Percentiles rank a stretch among this genome's conserved stretches.
Conservation (phyloP, 2,797 vertebrate genomes). For the Antennarius maculatus region DNA sequence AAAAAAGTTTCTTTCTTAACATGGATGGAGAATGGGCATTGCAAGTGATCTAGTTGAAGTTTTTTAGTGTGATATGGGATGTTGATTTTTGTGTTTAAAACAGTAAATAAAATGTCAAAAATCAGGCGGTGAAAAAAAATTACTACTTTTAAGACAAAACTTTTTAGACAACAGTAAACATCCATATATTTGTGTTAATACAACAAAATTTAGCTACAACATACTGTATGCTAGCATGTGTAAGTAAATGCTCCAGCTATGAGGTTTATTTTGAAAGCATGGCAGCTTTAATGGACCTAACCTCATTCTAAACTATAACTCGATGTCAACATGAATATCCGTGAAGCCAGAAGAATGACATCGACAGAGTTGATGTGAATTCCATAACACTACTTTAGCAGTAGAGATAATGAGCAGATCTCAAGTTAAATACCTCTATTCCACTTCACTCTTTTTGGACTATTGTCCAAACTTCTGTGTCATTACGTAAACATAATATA, state of each 20-base stretch:
- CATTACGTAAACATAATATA: not conserved
- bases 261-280: not conserved
- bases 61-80: no score
- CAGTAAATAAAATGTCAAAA: no score
- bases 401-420: slow-evolving; percentile 13
- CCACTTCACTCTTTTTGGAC: not conserved
- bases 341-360: not conserved
- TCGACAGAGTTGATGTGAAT: slow-evolving; percentile 3
- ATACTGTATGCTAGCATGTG: not conserved
- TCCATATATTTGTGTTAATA: no score
- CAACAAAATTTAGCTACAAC: no score
- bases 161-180: no score
- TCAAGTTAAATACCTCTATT: slow-evolving; percentile 5
- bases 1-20: no score
- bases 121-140: no score
- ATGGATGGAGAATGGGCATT: no score
- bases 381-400: slow-evolving; percentile 1
- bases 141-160: no score
- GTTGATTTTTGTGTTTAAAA: no score
- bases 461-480: not conserved
- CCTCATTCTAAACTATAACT: not conserved
- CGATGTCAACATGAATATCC: not conserved
- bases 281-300: not conserved
- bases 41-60: no score
- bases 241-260: not conserved